phyloP scores from a whole-genome alignment of 2,888 invertebrate species.

The Aethes cnicana region DNA sequence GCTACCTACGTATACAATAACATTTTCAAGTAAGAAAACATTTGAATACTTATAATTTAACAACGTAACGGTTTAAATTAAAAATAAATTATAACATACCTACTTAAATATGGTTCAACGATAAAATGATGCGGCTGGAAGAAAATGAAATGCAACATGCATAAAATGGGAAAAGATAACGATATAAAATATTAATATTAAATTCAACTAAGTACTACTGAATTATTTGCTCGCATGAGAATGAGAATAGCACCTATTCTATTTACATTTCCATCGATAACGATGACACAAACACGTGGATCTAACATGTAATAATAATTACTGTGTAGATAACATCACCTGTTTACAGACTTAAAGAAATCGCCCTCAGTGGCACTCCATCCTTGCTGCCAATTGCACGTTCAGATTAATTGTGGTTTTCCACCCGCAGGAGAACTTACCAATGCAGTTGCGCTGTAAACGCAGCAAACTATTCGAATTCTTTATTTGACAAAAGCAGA shows the following conservation, averaged over 20 bases:
- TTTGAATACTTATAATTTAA: too few species aligned
- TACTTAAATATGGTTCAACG: too few species aligned
- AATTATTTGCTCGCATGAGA: neutral
- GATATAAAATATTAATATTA: neutral
- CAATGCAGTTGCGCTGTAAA: slow-evolving; percentile 61
- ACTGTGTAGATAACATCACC: slow-evolving; percentile 56
- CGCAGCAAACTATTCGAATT: slow-evolving; percentile 67
- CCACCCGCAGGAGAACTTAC: slow-evolving; percentile 39
- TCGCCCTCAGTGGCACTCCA: slow-evolving; percentile 47
- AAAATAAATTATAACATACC: too few species aligned
- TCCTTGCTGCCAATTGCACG: slow-evolving; percentile 44
- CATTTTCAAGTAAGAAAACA: too few species aligned
- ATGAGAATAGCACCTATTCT: slow-evolving; percentile 42
- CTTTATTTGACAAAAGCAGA: slow-evolving; percentile 70
- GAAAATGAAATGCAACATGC: too few species aligned
- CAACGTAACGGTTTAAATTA: too few species aligned
- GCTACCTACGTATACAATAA: too few species aligned
- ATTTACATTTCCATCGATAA: slow-evolving; percentile 59
- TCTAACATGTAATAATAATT: slow-evolving; percentile 48
- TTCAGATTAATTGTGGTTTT: slow-evolving; percentile 44
- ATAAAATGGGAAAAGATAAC: too few species aligned
- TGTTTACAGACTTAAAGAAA: slow-evolving; percentile 45
- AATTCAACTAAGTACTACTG: neutral
- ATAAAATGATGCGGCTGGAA: too few species aligned
- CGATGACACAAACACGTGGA: slow-evolving; percentile 44